Base-by-base conservation (phyloP, 1,140 invertebrate genomes). In the fruit fly (Drosophila melanogaster) region DNA sequence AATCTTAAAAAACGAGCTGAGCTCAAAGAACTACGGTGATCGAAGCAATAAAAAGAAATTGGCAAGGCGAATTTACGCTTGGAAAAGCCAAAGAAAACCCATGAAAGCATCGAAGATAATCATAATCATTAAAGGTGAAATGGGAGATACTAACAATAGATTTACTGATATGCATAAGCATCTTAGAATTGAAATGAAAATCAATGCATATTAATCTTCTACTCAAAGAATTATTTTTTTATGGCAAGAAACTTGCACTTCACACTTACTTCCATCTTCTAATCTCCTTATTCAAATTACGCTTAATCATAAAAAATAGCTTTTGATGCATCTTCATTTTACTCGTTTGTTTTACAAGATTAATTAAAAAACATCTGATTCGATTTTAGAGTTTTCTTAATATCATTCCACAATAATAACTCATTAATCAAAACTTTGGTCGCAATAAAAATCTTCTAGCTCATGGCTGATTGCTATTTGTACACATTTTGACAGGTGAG, bases 401-500 rank as follows among this genome's bases (percentile, higher is more conserved):
- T 35, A 47, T 26, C 14, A 47, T 58, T 37, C 19, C 19, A 44
- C 19, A 35, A 46, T n/a, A 35, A 58, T 4, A 35, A 11, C 2
- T 37, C 30, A 58, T 58, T 58, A 58, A 62, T 64, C 26, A 67
- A 33, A 50, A 11, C 47, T 26, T 64, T 64, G 64, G 58, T 51
- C 57, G 37, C 57, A 47, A 66, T 41, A 62, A 33, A 65, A 41
- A 61, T 50, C 44, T 49, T 62, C 37, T 64, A n/a, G 46, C 43
- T 65, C 61, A 38, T 47, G 61, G 61, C 44, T 50, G 46, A 41
- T 19, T 30, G 37, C 62, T 43, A 37, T 47, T 65, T 65, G 56
- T 40, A 56, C 35, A 65, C 41, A 22, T 65, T 70, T 70, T 69
- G 66, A 70, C 66, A 70, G 66, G 64, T 70, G 66, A 72, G 51